Percentiles rank a stretch among this genome's conserved stretches.
Conservation (phyloP, 2,888 invertebrate genomes). For the Andrena hattorfiana region DNA sequence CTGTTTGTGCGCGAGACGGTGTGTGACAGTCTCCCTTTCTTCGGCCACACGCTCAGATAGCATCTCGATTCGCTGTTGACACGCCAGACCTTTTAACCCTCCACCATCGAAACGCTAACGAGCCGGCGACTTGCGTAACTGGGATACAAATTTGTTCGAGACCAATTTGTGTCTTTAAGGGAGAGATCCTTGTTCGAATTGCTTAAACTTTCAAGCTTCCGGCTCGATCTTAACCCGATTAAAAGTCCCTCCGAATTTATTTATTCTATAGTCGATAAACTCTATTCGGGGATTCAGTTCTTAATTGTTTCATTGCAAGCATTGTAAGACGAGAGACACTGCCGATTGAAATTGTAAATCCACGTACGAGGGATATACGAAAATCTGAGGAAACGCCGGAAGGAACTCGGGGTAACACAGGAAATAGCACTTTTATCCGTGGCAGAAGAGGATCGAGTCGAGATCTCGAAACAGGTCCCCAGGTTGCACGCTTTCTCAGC, state of each 20-base stretch:
- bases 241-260: not conserved
- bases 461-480: constrained; percentile 16
- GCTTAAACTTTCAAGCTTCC: not conserved
- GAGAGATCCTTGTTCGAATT: no score
- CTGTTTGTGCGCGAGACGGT: constrained; percentile 21
- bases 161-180: no score
- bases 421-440: constrained; percentile 14
- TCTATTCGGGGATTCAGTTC: not conserved
- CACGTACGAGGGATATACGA: not conserved
- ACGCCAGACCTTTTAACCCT: constrained; percentile 63
- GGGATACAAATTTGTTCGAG: no score
- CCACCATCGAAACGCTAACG: not conserved
- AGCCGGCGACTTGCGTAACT: not conserved
- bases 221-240: no score
- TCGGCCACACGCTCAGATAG: constrained; percentile 73
- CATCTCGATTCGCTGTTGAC: constrained; percentile 75
- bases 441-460: constrained; percentile 20
- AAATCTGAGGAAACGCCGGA: not conserved
- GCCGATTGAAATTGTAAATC: not conserved
- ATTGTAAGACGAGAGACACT: not conserved
- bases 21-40: constrained; percentile 49
- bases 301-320: not conserved
- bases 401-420: constrained; percentile 8
- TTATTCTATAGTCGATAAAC: not conserved
- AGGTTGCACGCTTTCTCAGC: constrained; percentile 25